A percentile compares a stretch with the other conserved stretches of the same genome.
These are phyloP conservation scores for Meandrusa payeni DNA, from an alignment of 2,888 invertebrate species.

Conservation along the genomic window DNA sequence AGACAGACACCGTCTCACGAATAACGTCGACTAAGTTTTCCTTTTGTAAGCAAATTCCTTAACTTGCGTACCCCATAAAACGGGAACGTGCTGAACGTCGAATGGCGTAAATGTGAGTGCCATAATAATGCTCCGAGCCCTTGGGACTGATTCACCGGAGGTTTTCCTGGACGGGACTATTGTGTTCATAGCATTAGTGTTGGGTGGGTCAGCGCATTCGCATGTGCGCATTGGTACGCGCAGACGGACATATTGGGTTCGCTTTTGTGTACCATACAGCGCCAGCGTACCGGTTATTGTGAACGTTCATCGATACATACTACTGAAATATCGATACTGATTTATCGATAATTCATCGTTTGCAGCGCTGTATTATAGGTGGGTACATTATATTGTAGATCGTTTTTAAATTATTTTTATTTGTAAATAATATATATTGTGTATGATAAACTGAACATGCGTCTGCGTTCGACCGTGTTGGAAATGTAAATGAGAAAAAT, in stretches of 20 bases:
- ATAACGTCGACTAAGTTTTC: slow-evolving; percentile 2
- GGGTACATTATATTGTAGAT: too few species aligned
- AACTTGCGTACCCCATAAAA: slow-evolving; percentile 25
- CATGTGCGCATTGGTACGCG: slow-evolving; percentile 34
- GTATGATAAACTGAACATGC: background rate
- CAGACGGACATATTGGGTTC: slow-evolving; percentile 19
- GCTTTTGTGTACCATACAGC: slow-evolving; percentile 20
- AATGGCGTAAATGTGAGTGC: slow-evolving; percentile 30
- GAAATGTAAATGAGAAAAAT: slow-evolving; percentile 1
- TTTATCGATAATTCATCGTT: background rate
- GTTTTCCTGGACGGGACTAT: slow-evolving; percentile 60
- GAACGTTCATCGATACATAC: too few species aligned
- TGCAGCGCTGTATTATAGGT: too few species aligned
- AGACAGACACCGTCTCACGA: background rate
- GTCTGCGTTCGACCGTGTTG: background rate
- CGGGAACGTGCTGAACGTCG: slow-evolving; percentile 20
- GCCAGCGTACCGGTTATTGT: background rate
- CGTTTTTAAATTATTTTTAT: background rate
- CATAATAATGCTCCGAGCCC: slow-evolving; percentile 56
- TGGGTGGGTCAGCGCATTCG: slow-evolving; percentile 52
- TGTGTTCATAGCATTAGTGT: slow-evolving; percentile 55
- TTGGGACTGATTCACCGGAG: slow-evolving; percentile 37
- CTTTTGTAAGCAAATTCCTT: slow-evolving; percentile 21
- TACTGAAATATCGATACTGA: too few species aligned
- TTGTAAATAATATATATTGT: background rate